Base-by-base conservation (phyloP, 2,113 vertebrate species). In the Ondatra zibethicus region DNA sequence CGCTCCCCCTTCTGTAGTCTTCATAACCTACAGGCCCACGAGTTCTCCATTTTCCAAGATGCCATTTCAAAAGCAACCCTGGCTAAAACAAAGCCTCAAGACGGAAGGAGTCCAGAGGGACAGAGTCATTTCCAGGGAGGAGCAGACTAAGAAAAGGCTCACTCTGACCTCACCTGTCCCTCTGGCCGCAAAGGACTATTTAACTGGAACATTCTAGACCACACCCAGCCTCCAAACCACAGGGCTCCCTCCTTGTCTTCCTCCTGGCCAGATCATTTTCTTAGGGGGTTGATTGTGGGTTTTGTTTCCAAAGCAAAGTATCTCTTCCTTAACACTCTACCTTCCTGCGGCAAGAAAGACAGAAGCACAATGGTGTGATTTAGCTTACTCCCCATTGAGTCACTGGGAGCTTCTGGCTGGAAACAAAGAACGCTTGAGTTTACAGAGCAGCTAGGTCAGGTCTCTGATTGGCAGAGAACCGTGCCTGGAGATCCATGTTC, bases 31-130 rank as follows among this genome's bases (percentile, higher is more conserved):
- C 36, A 81, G 36, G n/a, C 29, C 4, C 4, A 23, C 21, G 47
- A n/a, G 45, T 50, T 47, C 73, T 36, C 39, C 5, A 19, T 72
- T 23, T 45, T 36, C 5, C 36, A 31, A 66, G 78, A 61, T 90
- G 82, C 31, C 27, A 14, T 93, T 97, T 89, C 77, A 85, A 75
- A 95, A 92, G 73, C 65, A 96, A 9, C 12, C 31, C 61, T n/a
- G 27, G 65, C 73, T 68, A 65, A 88, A 80, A 76, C 86, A 81
- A 90, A 93, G 77, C 78, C 7, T 17, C 25, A 27, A 36, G 63
- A 85, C 27, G 87, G 93, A 91, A 89, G 39, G 58, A 82, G 75
- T 68, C 42, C 93, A 75, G 89, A 65, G 31, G 91, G 61, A 52
- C 58, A 4, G 8, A 77, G 65, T 66, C 78, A 61, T 65, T 70